Percentiles rank a stretch among this genome's conserved stretches.
Conservation (phyloP, 2,797 vertebrate genomes). For the Spinibarbus caldwelli region DNA sequence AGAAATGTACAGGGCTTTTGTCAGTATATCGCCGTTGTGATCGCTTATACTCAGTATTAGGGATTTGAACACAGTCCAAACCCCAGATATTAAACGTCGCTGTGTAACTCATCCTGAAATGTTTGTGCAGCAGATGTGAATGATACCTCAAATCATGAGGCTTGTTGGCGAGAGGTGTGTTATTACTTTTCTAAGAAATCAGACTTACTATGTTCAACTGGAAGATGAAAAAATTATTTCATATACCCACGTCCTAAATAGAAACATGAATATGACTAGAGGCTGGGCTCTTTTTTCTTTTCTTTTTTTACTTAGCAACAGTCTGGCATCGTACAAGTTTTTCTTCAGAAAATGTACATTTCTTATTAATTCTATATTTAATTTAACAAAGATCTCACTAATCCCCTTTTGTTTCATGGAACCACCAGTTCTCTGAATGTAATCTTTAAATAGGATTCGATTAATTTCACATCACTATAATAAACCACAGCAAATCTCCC, state of each 20-base stretch:
- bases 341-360: conserved; percentile 4
- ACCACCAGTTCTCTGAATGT: conserved; percentile 78
- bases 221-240: not conserved
- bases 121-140: not conserved
- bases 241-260: not conserved
- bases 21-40: not conserved
- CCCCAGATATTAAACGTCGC: not conserved
- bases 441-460: conserved; percentile 81
- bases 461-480: conserved; percentile 74
- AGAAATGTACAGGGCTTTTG: conserved; percentile 3
- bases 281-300: not conserved
- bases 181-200: conserved; percentile 6
- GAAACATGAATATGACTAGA: not conserved
- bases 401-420: conserved; percentile 70
- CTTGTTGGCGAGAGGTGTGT: not conserved
- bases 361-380: conserved; percentile 8
- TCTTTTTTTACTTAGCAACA: not conserved
- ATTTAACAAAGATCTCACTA: conserved; percentile 5
- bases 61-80: conserved; percentile 7
- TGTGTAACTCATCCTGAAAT: not conserved
- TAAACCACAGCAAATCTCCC: conserved; percentile 77
- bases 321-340: not conserved
- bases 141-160: not conserved
- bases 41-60: not conserved
- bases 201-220: not conserved